Evolutionary conservation across 2,797 vertebrate species (phyloP).

Genomic region (Botia almorhae): DNA sequence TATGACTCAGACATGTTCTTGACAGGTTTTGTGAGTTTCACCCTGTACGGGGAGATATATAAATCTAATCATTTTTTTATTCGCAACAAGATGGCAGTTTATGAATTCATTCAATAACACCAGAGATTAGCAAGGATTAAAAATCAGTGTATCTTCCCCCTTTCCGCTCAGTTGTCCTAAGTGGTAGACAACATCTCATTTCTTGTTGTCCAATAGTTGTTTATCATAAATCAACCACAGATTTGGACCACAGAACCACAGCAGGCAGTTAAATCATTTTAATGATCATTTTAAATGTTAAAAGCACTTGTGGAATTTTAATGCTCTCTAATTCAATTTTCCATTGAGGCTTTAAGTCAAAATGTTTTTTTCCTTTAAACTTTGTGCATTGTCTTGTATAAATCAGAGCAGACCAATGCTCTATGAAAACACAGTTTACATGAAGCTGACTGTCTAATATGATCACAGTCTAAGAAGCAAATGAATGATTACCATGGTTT

Average conservation of each 20-base stretch:
- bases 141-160: background rate
- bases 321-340: conserved; percentile 5
- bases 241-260: background rate
- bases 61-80: background rate
- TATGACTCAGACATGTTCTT: background rate
- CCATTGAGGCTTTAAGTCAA: background rate
- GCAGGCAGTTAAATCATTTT: background rate
- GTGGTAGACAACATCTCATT: background rate
- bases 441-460: too few species aligned
- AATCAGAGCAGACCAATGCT: background rate
- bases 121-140: background rate
- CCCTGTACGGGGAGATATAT: background rate
- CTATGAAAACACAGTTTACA: background rate
- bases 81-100: background rate
- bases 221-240: background rate
- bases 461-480: too few species aligned
- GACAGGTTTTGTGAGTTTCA: background rate
- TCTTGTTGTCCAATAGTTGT: background rate
- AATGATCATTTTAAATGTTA: conserved; percentile 2
- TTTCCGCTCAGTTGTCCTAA: background rate
- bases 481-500: too few species aligned
- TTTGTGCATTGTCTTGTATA: background rate
- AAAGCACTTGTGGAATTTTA: conserved; percentile 45
- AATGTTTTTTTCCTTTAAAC: background rate
- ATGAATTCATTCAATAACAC: background rate